These are phyloP conservation scores for Rhabdornis inornatus DNA, from an alignment of 2,113 vertebrate species.

Conservation along the genomic window DNA sequence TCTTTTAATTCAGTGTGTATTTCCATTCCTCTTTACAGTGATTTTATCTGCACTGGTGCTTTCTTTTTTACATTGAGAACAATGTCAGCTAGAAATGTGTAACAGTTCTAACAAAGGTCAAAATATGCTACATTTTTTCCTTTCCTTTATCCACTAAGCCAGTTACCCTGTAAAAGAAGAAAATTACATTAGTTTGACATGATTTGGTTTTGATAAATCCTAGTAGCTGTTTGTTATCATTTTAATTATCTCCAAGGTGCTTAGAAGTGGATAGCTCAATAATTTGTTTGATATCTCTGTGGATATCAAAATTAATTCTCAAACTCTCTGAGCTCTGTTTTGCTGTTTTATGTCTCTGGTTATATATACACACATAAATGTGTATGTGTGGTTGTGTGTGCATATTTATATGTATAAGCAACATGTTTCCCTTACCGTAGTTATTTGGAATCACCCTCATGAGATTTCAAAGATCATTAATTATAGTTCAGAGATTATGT, in stretches of 20 bases:
- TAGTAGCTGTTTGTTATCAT: not conserved
- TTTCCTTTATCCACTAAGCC: not conserved
- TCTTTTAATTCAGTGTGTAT: not conserved
- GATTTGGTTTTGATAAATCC: not conserved
- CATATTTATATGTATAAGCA: not conserved
- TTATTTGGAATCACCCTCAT: not conserved
- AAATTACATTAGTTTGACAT: conserved; percentile 4
- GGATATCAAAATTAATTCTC: conserved; percentile 5
- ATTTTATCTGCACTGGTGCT: not conserved
- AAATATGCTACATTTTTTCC: not conserved
- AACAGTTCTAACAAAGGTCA: not conserved
- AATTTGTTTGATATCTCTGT: conserved; percentile 11
- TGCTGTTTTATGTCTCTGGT: not conserved
- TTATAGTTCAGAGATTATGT: not conserved
- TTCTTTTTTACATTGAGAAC: not conserved
- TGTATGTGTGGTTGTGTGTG: not conserved
- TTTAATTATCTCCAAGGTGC: conserved; percentile 39
- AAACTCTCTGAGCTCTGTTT: not conserved
- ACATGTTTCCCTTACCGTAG: not conserved
- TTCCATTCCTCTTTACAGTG: not conserved
- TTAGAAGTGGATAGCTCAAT: not conserved
- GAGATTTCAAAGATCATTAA: not conserved
- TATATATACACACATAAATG: not conserved
- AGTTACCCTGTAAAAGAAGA: not conserved
- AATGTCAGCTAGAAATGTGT: not conserved